Evolutionary conservation across 2,113 vertebrate genomes (phyloP).

Genomic region (Pagrus major): DNA sequence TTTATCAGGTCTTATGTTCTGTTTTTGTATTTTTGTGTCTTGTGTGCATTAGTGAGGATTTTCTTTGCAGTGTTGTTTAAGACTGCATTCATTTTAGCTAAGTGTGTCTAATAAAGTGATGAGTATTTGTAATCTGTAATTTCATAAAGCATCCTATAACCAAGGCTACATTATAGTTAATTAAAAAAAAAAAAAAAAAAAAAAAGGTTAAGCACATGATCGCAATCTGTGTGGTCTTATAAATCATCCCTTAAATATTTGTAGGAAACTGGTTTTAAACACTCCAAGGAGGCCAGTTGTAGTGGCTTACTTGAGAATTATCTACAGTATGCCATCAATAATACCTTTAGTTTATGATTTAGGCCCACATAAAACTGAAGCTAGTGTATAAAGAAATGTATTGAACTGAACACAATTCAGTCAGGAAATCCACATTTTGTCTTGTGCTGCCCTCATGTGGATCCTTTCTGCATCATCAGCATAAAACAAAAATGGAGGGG

Average conservation of each 20-base stretch:
- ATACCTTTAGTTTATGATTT: background rate
- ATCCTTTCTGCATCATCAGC: background rate
- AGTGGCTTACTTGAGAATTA: background rate
- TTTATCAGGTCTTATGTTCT: too few species aligned
- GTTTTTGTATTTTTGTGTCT: too few species aligned
- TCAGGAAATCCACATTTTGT: background rate
- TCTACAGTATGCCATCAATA: background rate
- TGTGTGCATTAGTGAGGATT: too few species aligned
- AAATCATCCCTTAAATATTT: background rate
- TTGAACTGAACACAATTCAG: background rate
- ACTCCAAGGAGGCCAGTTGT: background rate
- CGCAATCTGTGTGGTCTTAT: background rate
- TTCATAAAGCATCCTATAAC: background rate
- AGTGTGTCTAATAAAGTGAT: background rate
- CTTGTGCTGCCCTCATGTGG: conserved; percentile 53
- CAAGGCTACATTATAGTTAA: background rate
- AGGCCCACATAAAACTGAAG: background rate
- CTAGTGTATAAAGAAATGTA: background rate
- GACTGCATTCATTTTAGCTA: background rate
- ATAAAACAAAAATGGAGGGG: background rate
- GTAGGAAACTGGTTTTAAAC: background rate
- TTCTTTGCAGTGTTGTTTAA: too few species aligned
- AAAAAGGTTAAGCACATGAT: background rate
- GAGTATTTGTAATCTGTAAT: background rate
- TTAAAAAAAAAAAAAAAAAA: too few species aligned